Evolutionary conservation across 2,113 vertebrate genomes (phyloP), one percentile per base, ranked within the genome.

Genomic region (Gorsachius goisagi): DNA sequence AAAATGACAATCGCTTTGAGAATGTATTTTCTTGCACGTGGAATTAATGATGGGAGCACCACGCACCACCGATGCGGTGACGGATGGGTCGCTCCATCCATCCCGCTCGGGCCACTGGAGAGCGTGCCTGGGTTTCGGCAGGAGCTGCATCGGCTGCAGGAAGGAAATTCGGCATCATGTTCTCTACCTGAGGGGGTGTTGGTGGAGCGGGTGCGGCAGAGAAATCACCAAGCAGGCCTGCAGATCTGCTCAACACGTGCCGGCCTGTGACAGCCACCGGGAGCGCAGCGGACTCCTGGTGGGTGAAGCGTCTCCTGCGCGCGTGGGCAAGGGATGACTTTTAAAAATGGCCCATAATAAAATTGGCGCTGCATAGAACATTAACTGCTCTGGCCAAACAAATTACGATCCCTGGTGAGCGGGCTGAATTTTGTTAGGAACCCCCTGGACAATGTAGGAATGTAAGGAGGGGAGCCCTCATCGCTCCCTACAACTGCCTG

Each of bases 31-130:
- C 64, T 66, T 52, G 30, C 53, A 45, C 1, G 2, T 37, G 45
- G 37, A 41, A 66, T 66, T 64, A 52, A 58, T 39, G 56, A 18
- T 2, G 20, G n/a, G 75, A 69, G 33, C 7, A 3, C 15, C 17
- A 33, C 2, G 1, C 27, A 3, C 9, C 26, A 10, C 28, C 0
- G 5, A 26, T 15, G 10, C 2, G 3, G 8, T n/a, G 69, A 12
- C 0, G 9, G 35, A 9, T 15, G 49, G 49, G 37, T 44, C 41
- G 15, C 41, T 44, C 41, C 41, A 44, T 15, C 41, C 15, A 44
- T 15, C 33, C 53, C 41, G 8, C 24, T 13, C 1, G 6, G 39
- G 33, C 62, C 35, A 12, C 35, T 5, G 19, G 26, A 67, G 41
- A 33, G 24, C 1, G 3, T 22, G 63, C 45, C 47, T 14, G 21